Percentiles rank a stretch among this genome's conserved stretches.
Conservation (phyloP, 2,797 vertebrate genomes). For the Poeciliopsis paucimaculata region DNA sequence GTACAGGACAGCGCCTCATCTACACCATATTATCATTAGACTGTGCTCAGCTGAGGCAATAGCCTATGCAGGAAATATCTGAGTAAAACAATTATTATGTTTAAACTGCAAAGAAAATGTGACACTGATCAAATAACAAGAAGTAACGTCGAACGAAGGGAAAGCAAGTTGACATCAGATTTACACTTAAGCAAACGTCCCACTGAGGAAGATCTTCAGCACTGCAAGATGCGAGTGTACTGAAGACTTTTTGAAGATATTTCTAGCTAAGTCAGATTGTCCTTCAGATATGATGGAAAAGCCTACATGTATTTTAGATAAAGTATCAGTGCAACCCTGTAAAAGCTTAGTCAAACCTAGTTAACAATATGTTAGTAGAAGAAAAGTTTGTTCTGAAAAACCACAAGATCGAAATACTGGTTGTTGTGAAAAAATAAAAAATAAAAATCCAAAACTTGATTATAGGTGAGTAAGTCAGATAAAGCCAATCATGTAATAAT, state of each 20-base stretch:
- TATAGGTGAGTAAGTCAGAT: background rate
- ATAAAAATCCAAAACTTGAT: background rate
- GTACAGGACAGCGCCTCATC: background rate
- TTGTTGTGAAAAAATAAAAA: background rate
- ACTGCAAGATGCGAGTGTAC: background rate
- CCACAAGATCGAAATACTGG: background rate
- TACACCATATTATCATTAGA: background rate
- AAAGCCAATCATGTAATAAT: background rate
- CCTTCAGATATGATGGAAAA: background rate
- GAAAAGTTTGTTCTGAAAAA: background rate
- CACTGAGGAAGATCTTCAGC: background rate
- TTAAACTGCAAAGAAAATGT: background rate
- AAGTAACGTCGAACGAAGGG: background rate
- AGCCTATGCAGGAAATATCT: background rate
- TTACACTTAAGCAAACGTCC: background rate
- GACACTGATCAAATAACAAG: background rate
- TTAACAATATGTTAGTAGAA: background rate
- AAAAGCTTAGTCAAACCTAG: background rate
- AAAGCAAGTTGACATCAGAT: background rate
- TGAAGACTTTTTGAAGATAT: background rate
- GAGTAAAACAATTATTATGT: background rate
- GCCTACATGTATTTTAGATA: background rate
- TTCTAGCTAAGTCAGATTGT: background rate
- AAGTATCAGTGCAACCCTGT: background rate
- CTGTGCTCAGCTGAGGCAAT: background rate